Conservation (phyloP, 1,140 invertebrate species). For the Saccostrea cuccullata region DNA sequence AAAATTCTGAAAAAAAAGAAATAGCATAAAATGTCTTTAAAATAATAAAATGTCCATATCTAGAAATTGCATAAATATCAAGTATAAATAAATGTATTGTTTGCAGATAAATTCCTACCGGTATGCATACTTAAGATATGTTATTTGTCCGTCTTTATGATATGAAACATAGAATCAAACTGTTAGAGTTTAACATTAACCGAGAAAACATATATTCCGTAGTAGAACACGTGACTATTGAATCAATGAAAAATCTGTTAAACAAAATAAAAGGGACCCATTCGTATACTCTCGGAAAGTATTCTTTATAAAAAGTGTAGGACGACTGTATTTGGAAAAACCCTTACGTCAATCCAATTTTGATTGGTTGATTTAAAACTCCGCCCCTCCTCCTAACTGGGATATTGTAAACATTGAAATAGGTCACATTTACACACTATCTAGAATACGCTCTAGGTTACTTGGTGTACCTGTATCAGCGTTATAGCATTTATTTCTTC, state of each 20-base stretch:
- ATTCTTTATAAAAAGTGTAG: neutral
- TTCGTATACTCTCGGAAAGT: constrained; percentile 9
- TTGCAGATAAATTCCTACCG: constrained; percentile 1
- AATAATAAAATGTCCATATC: neutral
- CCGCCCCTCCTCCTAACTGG: neutral
- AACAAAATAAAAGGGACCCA: neutral
- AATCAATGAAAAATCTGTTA: constrained; percentile 24
- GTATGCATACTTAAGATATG: constrained; percentile 3
- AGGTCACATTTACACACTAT: neutral
- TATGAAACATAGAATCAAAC: constrained; percentile 24
- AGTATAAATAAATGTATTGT: neutral
- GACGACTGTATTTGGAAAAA: constrained; percentile 14
- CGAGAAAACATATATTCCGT: constrained; percentile 7
- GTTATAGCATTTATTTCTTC: no score
- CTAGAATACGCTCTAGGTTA: neutral
- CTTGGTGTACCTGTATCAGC: neutral
- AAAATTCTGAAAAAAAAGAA: constrained; percentile 24
- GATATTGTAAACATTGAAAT: neutral
- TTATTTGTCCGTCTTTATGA: neutral
- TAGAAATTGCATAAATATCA: neutral
- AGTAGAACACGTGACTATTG: constrained; percentile 5
- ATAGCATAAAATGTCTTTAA: neutral
- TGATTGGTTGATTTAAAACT: neutral
- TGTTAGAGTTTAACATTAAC: neutral
- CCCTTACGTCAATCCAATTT: constrained; percentile 2